Evolutionary conservation across 2,888 invertebrate genomes (phyloP).

Genomic region (Clivina fossor): DNA sequence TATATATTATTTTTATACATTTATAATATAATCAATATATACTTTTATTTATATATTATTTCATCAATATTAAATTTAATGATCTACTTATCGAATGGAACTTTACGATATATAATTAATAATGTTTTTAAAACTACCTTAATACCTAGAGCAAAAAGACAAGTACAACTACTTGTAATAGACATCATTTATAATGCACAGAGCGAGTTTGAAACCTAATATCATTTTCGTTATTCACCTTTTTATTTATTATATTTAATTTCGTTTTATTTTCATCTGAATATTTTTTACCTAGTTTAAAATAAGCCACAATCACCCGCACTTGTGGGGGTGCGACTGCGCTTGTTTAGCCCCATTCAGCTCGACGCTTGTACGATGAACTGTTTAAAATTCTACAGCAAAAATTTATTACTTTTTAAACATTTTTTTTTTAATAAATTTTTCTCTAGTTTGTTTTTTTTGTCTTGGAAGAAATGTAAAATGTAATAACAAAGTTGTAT

Average conservation of each 20-base stretch:
- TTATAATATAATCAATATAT: slow-evolving; percentile 27
- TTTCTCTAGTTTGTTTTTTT: too few species aligned
- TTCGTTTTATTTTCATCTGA: too few species aligned
- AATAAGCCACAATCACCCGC: slow-evolving; percentile 31
- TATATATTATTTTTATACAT: slow-evolving; percentile 32
- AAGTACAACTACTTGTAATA: slow-evolving; percentile 31
- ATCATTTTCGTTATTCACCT: slow-evolving; percentile 28
- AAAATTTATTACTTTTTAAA: too few species aligned
- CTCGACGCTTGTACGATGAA: slow-evolving; percentile 19
- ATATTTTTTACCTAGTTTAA: too few species aligned
- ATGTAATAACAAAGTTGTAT: slow-evolving; percentile 20
- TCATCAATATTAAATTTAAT: slow-evolving; percentile 29
- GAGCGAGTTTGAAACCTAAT: slow-evolving; percentile 32
- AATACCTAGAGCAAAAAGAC: slow-evolving; percentile 31
- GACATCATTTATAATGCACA: slow-evolving; percentile 29
- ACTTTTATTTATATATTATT: slow-evolving; percentile 30
- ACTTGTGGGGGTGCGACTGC: slow-evolving; percentile 17
- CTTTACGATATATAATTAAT: slow-evolving; percentile 28
- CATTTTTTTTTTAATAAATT: too few species aligned
- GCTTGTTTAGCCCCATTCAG: slow-evolving; percentile 17
- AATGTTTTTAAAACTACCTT: slow-evolving; percentile 33
- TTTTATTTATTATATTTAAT: slow-evolving; percentile 25
- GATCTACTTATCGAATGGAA: slow-evolving; percentile 34
- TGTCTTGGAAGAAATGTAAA: slow-evolving; percentile 29
- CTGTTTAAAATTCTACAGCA: too few species aligned